A percentile compares a stretch with the other conserved stretches of the same genome.
Conservation (phyloP, 92 coral and sea anemone species). For the Zoanthus sociatus region DNA sequence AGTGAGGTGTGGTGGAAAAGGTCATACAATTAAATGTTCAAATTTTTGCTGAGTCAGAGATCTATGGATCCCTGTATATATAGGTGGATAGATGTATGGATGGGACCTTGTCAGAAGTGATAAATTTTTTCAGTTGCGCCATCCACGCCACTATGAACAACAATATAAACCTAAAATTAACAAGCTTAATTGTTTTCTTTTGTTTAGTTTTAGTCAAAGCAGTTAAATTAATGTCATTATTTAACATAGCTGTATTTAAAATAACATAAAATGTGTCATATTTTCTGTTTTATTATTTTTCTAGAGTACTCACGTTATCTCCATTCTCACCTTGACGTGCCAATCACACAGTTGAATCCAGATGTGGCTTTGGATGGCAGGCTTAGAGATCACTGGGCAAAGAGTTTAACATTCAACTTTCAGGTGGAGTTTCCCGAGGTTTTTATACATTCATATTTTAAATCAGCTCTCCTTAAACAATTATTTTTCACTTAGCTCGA, state of each 20-base stretch:
- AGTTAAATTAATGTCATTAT: background rate
- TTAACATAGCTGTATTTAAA: background rate
- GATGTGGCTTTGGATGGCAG: conserved; percentile 79
- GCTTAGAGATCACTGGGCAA: conserved; percentile 86
- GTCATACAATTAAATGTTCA: too few relatives aligned
- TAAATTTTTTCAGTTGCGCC: too few relatives aligned
- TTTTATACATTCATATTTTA: background rate
- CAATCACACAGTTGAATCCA: conserved; percentile 70
- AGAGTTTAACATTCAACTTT: conserved; percentile 80
- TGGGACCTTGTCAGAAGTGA: too few relatives aligned
- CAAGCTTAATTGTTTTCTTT: too few relatives aligned
- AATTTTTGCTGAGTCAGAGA: too few relatives aligned
- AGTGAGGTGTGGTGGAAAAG: too few relatives aligned
- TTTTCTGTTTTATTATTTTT: background rate
- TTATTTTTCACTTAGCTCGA: background rate
- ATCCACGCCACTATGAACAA: too few relatives aligned
- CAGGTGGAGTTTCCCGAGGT: conserved; percentile 42
- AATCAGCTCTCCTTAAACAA: background rate
- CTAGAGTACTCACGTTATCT: conserved; percentile 90
- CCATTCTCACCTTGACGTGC: conserved; percentile 77
- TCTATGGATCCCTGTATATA: too few relatives aligned
- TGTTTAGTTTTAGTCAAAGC: too few relatives aligned
- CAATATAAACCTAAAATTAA: too few relatives aligned
- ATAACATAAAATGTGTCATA: background rate
- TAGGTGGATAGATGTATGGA: too few relatives aligned